Evolutionary conservation across 2,797 vertebrate genomes (phyloP).

Genomic region (Sebastes hopkinsi): DNA sequence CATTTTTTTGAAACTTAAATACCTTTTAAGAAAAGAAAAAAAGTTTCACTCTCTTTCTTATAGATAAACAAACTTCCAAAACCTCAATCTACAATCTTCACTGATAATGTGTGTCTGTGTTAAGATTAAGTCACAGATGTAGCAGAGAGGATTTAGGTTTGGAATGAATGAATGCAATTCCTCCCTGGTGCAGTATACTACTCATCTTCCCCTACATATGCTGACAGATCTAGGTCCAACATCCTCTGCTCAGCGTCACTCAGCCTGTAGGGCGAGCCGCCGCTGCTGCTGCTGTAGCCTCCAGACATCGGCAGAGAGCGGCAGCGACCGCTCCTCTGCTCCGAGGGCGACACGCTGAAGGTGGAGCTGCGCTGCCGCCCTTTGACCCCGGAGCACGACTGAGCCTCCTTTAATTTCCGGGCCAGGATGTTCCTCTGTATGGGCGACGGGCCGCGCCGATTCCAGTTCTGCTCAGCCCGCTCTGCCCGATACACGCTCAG

Average conservation of each 20-base stretch:
- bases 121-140: neutral
- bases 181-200: constrained; percentile 3
- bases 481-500: constrained; percentile 71
- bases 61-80: neutral
- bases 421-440: constrained; percentile 86
- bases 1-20: neutral
- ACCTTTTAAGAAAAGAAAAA: neutral
- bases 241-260: constrained; percentile 90
- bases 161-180: neutral
- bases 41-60: neutral
- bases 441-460: constrained; percentile 88
- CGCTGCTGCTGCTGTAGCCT: constrained; percentile 83
- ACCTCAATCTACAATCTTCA: neutral
- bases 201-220: constrained; percentile 80
- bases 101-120: neutral
- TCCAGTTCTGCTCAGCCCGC: constrained; percentile 85
- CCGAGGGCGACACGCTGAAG: constrained; percentile 81
- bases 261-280: constrained; percentile 87
- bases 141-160: neutral
- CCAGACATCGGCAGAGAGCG: constrained; percentile 88
- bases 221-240: constrained; percentile 86
- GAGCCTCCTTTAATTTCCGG: constrained; percentile 85
- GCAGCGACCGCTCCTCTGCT: constrained; percentile 84
- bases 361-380: constrained; percentile 84
- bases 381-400: constrained; percentile 65